Percentiles rank a stretch among this genome's conserved stretches.
Evolutionary conservation across 2,113 vertebrate species (phyloP).

Genomic region (Theropithecus gelada): DNA sequence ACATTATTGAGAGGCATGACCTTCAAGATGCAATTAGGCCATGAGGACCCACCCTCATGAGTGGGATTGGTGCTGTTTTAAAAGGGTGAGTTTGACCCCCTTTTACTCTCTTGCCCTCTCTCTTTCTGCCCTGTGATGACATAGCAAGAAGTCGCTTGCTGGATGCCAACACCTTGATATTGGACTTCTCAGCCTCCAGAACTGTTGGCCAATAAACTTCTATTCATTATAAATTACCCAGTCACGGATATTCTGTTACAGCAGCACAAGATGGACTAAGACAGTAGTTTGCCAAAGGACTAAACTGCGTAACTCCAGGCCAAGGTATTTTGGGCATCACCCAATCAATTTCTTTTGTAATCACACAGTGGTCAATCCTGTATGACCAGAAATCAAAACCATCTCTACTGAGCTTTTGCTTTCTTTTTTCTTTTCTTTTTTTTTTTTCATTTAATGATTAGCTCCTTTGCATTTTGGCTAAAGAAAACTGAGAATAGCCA

Average conservation of each 20-base stretch:
- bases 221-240: no score
- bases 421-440: neutral
- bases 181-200: neutral
- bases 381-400: neutral
- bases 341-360: neutral
- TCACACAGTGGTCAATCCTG: neutral
- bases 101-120: neutral
- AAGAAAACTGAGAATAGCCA: neutral
- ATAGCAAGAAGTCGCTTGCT: neutral
- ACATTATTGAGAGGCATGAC: neutral
- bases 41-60: neutral
- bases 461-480: neutral
- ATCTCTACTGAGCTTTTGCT: neutral
- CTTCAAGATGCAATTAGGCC: neutral
- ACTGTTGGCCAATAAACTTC: neutral
- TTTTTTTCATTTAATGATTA: neutral
- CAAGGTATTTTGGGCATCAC: rapidly evolving
- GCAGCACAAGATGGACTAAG: neutral
- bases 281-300: neutral
- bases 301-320: neutral
- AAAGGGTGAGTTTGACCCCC: neutral
- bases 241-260: neutral
- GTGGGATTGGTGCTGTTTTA: no score
- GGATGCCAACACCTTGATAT: neutral
- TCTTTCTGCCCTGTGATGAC: neutral